Evolutionary conservation across 1,140 invertebrate species (phyloP), one percentile per base, ranked within the genome.

Genomic region (Hypsibius dujardini): DNA sequence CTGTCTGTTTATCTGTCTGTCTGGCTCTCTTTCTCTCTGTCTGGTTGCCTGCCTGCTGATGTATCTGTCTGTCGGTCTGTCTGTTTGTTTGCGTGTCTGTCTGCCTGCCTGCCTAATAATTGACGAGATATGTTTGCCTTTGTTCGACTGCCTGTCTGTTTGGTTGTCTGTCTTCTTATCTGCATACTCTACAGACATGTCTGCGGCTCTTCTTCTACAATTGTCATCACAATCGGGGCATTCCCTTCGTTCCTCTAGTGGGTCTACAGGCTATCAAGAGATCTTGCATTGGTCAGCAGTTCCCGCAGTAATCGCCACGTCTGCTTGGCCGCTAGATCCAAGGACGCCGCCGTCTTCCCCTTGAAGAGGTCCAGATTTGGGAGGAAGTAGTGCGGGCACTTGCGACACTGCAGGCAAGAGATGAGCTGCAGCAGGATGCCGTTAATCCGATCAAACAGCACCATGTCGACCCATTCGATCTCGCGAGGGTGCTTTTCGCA

Each of bases 401-500:
- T 83, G 67, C 92, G 86, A 79, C 93, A 97, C 81, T 98, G 94
- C 40, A 98, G 83, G 79, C 94, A 98, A 0, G 92, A 96, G 71
- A 98, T 97, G 70, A 98, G 80, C 78, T 98, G 95, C 46, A 98
- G 83, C 47, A 98, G 86, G 72, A 98, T 94, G 2, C 95, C 94
- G 80, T 96, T 95, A 76, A 98, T 91, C 46, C 95, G 84, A 80
- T 98, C 94, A 0, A 90, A 92, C 59, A 98, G 83, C 74, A 88
- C 90, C 0, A 85, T 84, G 76, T 98, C 94, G 78, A 96, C 92
- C 95, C 95, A 98, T 78, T 97, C 94, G 59, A 86, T 81, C 76
- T 98, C 94, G 12, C 88, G 81, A 0, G 92, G 92, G 80, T 98
- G 95, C 79, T 98, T 98, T 81, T 98, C 95, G 79, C 95, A 98